Conservation (phyloP, 2,797 vertebrate species). For the Eleutherodactylus coqui region DNA sequence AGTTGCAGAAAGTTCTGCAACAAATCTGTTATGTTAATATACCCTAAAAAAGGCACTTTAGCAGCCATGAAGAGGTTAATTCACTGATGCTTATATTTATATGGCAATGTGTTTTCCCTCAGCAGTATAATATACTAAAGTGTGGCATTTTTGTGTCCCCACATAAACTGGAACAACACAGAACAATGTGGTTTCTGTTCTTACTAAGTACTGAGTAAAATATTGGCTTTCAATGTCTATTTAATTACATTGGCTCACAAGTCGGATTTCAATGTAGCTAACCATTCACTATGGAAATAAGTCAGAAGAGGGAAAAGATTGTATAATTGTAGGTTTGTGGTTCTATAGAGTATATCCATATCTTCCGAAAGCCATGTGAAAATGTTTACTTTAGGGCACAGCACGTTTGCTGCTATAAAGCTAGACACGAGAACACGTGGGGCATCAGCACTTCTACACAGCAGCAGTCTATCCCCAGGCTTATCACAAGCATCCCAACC, state of each 20-base stretch:
- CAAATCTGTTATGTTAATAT: too few species aligned
- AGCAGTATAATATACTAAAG: neutral
- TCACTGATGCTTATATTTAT: neutral
- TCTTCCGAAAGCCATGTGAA: constrained; percentile 21
- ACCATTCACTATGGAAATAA: constrained; percentile 22
- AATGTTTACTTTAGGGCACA: constrained; percentile 38
- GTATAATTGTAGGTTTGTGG: constrained; percentile 18
- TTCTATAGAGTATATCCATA: constrained; percentile 23
- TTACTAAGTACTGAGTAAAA: constrained; percentile 25
- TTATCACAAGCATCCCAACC: constrained; percentile 40
- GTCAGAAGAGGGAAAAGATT: constrained; percentile 21
- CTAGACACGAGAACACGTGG: constrained; percentile 5
- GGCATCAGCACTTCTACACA: neutral
- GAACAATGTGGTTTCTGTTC: constrained; percentile 33
- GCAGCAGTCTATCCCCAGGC: neutral
- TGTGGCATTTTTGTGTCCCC: neutral
- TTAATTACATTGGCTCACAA: constrained; percentile 34
- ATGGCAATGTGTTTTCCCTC: neutral
- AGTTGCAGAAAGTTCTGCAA: too few species aligned
- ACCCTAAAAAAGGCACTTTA: neutral
- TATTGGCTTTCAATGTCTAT: constrained; percentile 36
- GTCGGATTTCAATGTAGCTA: constrained; percentile 15
- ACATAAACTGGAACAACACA: constrained; percentile 22
- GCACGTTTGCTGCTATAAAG: neutral
- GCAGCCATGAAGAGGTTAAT: neutral